phyloP scores from a whole-genome alignment of 2,797 vertebrate species.

The Periophthalmus magnuspinnatus region DNA sequence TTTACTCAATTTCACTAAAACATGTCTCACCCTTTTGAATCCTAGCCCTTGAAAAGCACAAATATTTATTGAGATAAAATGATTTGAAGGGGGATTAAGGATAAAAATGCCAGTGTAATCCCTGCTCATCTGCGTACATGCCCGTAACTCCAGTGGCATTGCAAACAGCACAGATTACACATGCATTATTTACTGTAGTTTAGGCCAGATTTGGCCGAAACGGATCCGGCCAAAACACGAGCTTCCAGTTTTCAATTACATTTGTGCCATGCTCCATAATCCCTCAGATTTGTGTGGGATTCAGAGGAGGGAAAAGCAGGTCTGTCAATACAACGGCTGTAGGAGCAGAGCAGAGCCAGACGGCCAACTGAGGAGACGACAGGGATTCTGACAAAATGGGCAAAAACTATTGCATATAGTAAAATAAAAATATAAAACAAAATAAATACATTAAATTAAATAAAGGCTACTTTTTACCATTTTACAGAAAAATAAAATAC shows the following conservation, averaged over 20 bases:
- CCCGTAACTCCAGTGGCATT: not conserved
- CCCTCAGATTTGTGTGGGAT: conserved; percentile 10
- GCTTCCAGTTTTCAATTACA: conserved; percentile 56
- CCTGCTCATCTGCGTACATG: conserved; percentile 14
- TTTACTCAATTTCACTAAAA: not conserved
- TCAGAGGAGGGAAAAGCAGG: not conserved
- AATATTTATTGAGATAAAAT: conserved; percentile 30
- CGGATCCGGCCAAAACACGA: conserved; percentile 40
- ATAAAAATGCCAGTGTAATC: conserved; percentile 32
- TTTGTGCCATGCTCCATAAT: conserved; percentile 42
- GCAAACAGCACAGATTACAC: conserved; percentile 31
- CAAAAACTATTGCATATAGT: too few species aligned
- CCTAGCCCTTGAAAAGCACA: conserved; percentile 11
- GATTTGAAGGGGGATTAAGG: conserved; percentile 57
- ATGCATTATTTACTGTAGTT: conserved; percentile 53
- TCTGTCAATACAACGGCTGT: not conserved
- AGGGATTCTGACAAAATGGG: not conserved
- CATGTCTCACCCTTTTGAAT: not conserved
- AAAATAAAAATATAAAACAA: too few species aligned
- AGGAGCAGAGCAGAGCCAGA: not conserved
- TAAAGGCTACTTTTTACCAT: too few species aligned
- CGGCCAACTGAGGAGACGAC: not conserved
- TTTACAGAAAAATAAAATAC: too few species aligned
- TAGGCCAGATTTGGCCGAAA: conserved; percentile 43
- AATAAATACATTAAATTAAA: too few species aligned